These are phyloP conservation scores for Urocyon cinereoargenteus DNA, from an alignment of 2,797 vertebrate species.

Conservation along the genomic window DNA sequence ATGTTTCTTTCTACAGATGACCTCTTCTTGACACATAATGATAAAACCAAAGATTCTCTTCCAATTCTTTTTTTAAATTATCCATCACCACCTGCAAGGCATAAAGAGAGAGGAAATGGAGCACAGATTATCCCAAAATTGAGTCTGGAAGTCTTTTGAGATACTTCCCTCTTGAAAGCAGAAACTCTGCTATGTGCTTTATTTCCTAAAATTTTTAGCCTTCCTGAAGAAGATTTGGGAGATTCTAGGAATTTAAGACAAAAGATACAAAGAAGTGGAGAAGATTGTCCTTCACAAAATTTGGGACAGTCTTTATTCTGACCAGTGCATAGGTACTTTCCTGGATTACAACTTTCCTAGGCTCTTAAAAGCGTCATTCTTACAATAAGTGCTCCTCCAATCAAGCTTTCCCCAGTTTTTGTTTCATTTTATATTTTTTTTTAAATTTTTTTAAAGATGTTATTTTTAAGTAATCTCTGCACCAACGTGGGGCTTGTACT, in stretches of 20 bases:
- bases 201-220: slow-evolving; percentile 39
- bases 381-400: slow-evolving; percentile 12
- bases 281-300: slow-evolving; percentile 45
- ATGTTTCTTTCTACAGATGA: slow-evolving; percentile 23
- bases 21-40: slow-evolving; percentile 48
- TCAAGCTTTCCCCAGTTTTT: neutral
- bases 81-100: neutral
- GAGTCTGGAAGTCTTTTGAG: neutral
- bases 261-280: neutral
- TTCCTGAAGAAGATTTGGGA: neutral
- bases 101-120: neutral
- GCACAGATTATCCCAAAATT: slow-evolving; percentile 37
- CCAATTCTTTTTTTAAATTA: neutral
- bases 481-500: neutral
- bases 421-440: neutral
- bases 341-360: slow-evolving; percentile 1
- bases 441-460: neutral
- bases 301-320: neutral
- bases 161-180: slow-evolving; percentile 21
- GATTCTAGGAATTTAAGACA: neutral
- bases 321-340: neutral
- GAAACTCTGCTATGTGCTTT: neutral
- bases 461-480: neutral
- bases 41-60: slow-evolving; percentile 42
- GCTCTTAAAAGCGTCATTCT: slow-evolving; percentile 15